Conservation (phyloP, 2,797 vertebrate species). For the Pseudochromis fuscus region DNA sequence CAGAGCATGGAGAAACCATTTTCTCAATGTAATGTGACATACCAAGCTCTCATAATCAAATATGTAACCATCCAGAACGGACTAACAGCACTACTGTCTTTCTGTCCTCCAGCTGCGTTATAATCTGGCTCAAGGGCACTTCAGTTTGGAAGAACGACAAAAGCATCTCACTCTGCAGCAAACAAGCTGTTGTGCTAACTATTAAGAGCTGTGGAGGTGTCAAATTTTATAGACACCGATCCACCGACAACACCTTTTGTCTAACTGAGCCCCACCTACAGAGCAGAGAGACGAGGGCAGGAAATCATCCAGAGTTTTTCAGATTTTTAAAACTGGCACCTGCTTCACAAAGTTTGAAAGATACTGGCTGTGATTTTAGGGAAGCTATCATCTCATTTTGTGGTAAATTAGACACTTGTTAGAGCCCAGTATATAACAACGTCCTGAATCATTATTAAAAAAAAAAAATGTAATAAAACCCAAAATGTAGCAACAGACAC, state of each 20-base stretch:
- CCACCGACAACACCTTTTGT: not conserved
- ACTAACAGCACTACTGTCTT: slow-evolving; percentile 20
- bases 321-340: not conserved
- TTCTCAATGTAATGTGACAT: slow-evolving; percentile 48
- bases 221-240: not conserved
- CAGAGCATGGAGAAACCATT: slow-evolving; percentile 57
- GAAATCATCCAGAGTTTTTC: not conserved
- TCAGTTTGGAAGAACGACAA: slow-evolving; percentile 13
- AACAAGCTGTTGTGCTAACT: slow-evolving; percentile 7
- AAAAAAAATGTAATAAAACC: no score
- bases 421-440: no score
- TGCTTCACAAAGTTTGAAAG: not conserved
- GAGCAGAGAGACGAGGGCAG: not conserved
- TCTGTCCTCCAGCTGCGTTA: slow-evolving; percentile 23
- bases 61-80: slow-evolving; percentile 28
- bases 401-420: not conserved
- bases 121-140: slow-evolving; percentile 38
- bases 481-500: no score
- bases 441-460: no score
- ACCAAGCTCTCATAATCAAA: slow-evolving; percentile 51
- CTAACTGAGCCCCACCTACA: not conserved
- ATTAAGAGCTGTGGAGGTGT: not conserved
- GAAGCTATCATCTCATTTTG: not conserved
- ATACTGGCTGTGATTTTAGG: not conserved
- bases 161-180: not conserved